phyloP scores from a whole-genome alignment of 2,113 vertebrate genomes.

The Progne subis region DNA sequence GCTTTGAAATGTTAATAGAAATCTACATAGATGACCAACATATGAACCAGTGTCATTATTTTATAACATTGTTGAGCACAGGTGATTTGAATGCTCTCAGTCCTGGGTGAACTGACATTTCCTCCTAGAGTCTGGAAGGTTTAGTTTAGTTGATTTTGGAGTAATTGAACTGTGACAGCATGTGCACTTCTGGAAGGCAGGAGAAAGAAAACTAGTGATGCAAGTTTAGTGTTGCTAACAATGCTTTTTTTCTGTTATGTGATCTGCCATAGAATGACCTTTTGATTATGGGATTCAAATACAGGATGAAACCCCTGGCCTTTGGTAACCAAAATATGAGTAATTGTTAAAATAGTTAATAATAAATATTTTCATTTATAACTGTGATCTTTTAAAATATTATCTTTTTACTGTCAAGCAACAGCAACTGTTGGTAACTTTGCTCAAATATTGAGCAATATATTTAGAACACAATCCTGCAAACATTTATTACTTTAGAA shows the following conservation, averaged over 20 bases:
- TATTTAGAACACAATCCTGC: background rate
- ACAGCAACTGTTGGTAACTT: background rate
- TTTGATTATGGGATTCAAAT: background rate
- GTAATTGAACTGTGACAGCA: background rate
- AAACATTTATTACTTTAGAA: background rate
- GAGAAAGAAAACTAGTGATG: background rate
- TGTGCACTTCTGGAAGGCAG: background rate
- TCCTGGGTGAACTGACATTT: background rate
- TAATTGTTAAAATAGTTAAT: background rate
- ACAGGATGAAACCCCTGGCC: background rate
- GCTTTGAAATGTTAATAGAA: background rate
- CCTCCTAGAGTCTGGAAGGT: background rate
- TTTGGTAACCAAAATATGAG: background rate
- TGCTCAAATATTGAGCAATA: background rate
- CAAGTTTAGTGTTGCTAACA: background rate
- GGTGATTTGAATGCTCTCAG: background rate
- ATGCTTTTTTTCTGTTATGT: background rate
- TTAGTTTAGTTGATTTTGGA: background rate
- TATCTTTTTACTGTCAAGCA: background rate
- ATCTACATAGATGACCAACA: background rate
- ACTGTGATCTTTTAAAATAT: background rate
- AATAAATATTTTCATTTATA: background rate
- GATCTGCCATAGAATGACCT: background rate
- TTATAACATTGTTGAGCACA: background rate
- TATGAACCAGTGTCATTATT: background rate